These are phyloP conservation scores for Panurus biarmicus DNA, from an alignment of 2,113 vertebrate species.

Conservation along the genomic window DNA sequence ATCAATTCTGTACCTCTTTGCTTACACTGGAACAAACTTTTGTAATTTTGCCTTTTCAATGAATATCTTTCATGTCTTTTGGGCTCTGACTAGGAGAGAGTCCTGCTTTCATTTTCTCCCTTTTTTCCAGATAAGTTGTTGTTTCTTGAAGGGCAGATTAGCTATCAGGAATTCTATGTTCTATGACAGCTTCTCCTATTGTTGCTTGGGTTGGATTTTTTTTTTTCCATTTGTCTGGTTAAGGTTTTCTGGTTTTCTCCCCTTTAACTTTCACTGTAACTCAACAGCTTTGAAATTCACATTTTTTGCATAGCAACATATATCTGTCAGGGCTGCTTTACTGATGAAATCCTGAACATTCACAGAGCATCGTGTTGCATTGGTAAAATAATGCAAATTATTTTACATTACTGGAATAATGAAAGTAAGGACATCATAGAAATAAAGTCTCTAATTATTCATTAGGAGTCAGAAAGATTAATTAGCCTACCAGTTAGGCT, in stretches of 20 bases:
- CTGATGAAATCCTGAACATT: background rate
- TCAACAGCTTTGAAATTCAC: background rate
- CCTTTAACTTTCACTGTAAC: background rate
- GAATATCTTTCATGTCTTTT: background rate
- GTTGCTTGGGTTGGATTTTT: background rate
- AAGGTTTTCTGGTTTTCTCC: accelerated
- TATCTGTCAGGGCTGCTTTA: background rate
- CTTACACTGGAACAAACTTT: background rate
- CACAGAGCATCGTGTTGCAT: background rate
- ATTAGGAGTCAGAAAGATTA: background rate
- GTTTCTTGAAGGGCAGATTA: background rate
- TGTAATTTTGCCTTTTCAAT: background rate
- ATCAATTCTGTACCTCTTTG: background rate
- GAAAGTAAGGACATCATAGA: background rate
- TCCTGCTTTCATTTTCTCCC: background rate
- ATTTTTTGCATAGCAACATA: background rate
- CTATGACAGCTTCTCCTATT: background rate
- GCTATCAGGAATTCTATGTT: background rate
- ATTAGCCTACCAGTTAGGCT: background rate
- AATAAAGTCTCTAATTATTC: background rate
- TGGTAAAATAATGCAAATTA: background rate
- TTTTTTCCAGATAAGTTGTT: background rate
- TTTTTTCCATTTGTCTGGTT: background rate
- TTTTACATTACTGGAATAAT: background rate
- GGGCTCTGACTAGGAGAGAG: background rate